A percentile compares a stretch with the other conserved stretches of the same genome.
Conservation (phyloP, 2,113 vertebrate genomes). For the Lepus europaeus region DNA sequence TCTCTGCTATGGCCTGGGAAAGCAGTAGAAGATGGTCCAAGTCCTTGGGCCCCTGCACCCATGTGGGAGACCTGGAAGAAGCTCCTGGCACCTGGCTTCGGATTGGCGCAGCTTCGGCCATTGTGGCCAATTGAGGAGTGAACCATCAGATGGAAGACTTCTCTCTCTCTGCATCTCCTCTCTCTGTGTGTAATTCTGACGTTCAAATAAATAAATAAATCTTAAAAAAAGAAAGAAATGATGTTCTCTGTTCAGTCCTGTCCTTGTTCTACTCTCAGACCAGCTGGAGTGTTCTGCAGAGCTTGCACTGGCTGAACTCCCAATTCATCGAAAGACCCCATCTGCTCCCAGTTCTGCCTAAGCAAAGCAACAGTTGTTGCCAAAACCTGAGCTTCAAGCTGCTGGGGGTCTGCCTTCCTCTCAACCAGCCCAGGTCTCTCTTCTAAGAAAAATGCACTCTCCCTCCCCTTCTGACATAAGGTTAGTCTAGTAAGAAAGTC, state of each 20-base stretch:
- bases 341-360: neutral
- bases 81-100: no score
- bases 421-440: neutral
- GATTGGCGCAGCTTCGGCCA: no score
- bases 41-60: no score
- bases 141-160: no score
- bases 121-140: no score
- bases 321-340: neutral
- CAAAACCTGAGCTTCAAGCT: neutral
- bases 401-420: neutral
- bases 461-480: neutral
- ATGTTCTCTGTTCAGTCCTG: neutral
- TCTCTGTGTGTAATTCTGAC: no score
- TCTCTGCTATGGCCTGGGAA: no score
- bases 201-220: no score
- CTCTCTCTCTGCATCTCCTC: no score
- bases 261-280: constrained; percentile 19
- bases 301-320: neutral
- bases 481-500: neutral
- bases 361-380: neutral
- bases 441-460: neutral
- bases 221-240: neutral
- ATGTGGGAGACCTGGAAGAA: no score
- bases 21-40: no score
- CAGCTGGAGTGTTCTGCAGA: neutral